Conservation (phyloP, 2,113 vertebrate genomes). For the Dermatemys mawii region DNA sequence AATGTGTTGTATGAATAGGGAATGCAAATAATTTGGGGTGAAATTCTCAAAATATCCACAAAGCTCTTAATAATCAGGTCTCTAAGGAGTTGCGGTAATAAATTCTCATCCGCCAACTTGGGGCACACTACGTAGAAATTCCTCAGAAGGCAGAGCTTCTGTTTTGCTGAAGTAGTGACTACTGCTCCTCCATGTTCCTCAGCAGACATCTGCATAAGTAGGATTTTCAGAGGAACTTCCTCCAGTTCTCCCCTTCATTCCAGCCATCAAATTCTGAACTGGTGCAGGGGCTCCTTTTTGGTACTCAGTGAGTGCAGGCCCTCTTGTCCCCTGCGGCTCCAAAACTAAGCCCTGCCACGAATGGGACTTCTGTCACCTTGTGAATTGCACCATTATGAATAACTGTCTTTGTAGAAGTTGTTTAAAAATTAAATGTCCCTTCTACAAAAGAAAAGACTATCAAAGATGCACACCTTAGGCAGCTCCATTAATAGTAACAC, state of each 20-base stretch:
- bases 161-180: background rate
- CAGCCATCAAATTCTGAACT: background rate
- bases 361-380: background rate
- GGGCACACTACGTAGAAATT: background rate
- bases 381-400: background rate
- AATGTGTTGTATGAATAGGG: background rate
- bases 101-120: background rate
- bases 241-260: background rate
- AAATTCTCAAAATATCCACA: background rate
- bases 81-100: background rate
- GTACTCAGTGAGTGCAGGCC: rapidly evolving
- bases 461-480: background rate
- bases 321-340: background rate
- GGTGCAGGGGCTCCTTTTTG: background rate
- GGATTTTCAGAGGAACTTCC: background rate
- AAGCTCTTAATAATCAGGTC: background rate
- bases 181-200: background rate
- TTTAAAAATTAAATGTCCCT: background rate
- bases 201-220: background rate
- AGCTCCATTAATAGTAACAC: background rate
- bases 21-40: background rate
- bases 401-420: background rate
- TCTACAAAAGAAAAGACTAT: background rate
- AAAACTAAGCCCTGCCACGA: too few species aligned
- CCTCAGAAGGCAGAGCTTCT: background rate